phyloP scores from a whole-genome alignment of 30 jellyfish, hydroid and myxozoan species.

The Aurelia sp. region DNA sequence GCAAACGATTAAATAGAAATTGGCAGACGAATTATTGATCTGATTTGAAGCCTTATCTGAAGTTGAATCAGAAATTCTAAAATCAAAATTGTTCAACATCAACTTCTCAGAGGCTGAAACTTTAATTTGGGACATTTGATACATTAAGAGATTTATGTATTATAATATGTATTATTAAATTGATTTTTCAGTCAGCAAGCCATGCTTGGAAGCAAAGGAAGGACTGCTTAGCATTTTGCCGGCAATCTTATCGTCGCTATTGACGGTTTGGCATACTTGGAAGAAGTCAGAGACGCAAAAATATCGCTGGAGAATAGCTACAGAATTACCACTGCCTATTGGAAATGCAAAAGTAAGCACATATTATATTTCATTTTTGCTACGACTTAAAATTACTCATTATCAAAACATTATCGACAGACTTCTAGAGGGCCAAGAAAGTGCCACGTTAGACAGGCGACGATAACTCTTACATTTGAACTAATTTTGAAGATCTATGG shows the following conservation, averaged over 20 bases:
- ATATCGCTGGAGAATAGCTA: conserved; percentile 44
- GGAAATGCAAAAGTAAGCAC: conserved; percentile 84
- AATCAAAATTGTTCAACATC: too few relatives aligned
- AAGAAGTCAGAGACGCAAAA: conserved; percentile 32
- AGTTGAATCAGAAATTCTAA: too few relatives aligned
- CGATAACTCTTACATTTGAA: too few relatives aligned
- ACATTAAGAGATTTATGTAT: background rate
- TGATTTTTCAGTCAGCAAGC: conserved; percentile 65
- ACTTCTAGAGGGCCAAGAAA: too few relatives aligned
- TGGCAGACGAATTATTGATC: too few relatives aligned
- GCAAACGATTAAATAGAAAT: too few relatives aligned
- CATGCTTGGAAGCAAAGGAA: conserved; percentile 84
- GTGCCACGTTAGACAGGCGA: too few relatives aligned
- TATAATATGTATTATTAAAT: background rate
- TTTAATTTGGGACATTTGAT: background rate
- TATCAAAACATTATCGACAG: too few relatives aligned
- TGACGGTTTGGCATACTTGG: conserved; percentile 91
- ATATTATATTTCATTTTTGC: background rate
- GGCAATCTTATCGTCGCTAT: conserved; percentile 73
- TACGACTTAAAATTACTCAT: background rate
- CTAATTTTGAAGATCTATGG: too few relatives aligned
- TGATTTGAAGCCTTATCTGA: too few relatives aligned
- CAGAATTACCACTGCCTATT: conserved; percentile 70
- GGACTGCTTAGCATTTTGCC: conserved; percentile 88
- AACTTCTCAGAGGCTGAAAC: too few relatives aligned